phyloP scores from a whole-genome alignment of 2,113 vertebrate genomes.

The Pseudolaguvia tuberculata region DNA sequence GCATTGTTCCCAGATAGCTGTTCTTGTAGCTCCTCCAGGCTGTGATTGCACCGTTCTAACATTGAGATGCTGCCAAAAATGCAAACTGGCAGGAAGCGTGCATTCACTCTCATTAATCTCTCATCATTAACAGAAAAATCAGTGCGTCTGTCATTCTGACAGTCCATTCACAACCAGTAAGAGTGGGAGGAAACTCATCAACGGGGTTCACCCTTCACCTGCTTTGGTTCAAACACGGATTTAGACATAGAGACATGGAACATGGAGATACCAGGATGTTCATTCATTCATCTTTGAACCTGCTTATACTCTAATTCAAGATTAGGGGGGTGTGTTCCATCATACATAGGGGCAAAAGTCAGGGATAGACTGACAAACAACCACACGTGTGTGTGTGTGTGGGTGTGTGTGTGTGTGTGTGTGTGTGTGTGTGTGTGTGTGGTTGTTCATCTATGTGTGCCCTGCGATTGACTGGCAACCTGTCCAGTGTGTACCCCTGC shows the following conservation, averaged over 20 bases:
- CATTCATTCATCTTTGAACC: too few species aligned
- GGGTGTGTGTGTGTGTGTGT: too few species aligned
- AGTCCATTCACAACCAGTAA: constrained; percentile 25
- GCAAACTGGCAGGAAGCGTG: constrained; percentile 32
- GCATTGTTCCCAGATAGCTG: constrained; percentile 35
- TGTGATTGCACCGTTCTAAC: constrained; percentile 30
- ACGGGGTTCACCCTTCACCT: constrained; percentile 24
- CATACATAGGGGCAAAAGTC: too few species aligned
- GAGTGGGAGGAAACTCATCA: constrained; percentile 1
- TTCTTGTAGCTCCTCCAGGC: constrained; percentile 13
- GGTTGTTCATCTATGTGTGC: too few species aligned
- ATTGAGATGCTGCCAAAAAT: constrained; percentile 33
- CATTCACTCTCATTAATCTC: constrained; percentile 34
- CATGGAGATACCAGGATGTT: not conserved
- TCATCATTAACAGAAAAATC: constrained; percentile 37
- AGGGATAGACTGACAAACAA: too few species aligned
- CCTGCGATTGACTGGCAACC: too few species aligned
- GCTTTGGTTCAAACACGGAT: constrained; percentile 5
- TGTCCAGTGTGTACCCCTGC: too few species aligned
- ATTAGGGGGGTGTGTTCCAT: too few species aligned
- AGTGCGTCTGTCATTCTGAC: constrained; percentile 5
- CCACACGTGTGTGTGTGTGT: too few species aligned
- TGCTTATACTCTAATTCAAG: too few species aligned
- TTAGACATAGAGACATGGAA: too few species aligned
- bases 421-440: too few species aligned